phyloP scores from a whole-genome alignment of 2,113 vertebrate genomes.

The Balaenoptera acutorostrata region DNA sequence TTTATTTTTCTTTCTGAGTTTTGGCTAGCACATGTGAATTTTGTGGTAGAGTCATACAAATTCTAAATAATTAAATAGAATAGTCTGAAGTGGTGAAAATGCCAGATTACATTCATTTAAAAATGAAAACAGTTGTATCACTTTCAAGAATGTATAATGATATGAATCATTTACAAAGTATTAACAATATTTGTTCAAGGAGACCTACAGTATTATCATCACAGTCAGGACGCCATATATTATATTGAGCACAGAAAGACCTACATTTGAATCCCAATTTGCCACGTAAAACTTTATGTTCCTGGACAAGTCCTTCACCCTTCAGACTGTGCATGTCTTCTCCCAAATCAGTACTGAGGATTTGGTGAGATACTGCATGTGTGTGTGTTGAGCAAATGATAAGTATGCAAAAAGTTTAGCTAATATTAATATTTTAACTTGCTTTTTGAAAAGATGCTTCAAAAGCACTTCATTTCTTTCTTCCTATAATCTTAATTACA shows the following conservation, averaged over 20 bases:
- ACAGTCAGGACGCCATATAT: not conserved
- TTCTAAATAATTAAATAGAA: constrained; percentile 61
- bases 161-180: constrained; percentile 59
- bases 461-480: not conserved
- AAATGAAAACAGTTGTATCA: constrained; percentile 55
- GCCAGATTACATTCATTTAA: constrained; percentile 54
- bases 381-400: not conserved
- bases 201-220: not conserved
- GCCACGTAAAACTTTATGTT: not conserved
- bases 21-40: constrained; percentile 52
- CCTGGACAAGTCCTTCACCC: not conserved
- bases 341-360: not conserved
- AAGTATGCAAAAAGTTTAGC: not conserved
- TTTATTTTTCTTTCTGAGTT: constrained; percentile 66
- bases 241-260: not conserved
- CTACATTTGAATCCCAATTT: not conserved
- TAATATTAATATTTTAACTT: constrained; percentile 5
- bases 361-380: not conserved
- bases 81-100: constrained; percentile 45
- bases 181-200: constrained; percentile 57
- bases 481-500: not conserved
- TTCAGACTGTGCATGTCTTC: not conserved
- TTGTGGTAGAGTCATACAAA: constrained; percentile 35
- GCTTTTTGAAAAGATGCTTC: not conserved
- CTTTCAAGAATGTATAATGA: constrained; percentile 45